These are phyloP conservation scores for Chaitophorus viminalis DNA, from an alignment of 2,888 invertebrate species.

Conservation along the genomic window DNA sequence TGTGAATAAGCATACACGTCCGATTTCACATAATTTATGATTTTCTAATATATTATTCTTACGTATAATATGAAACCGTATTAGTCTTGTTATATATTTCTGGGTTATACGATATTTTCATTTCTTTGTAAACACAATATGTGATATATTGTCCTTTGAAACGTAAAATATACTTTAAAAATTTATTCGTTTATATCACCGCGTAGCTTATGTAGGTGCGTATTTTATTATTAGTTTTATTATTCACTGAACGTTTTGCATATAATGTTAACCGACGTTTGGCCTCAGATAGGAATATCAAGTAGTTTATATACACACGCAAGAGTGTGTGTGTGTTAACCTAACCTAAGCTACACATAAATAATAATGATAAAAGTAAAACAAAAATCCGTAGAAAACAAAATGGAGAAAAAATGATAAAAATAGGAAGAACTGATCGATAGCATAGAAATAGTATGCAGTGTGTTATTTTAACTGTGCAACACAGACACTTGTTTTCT, in stretches of 20 bases:
- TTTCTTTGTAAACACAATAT: too few relatives aligned
- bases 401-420: neutral
- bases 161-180: neutral
- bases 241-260: slow-evolving; percentile 30
- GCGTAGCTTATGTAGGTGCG: neutral
- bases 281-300: slow-evolving; percentile 19
- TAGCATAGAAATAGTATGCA: neutral
- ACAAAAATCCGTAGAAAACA: neutral
- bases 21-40: neutral
- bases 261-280: slow-evolving; percentile 24
- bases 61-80: neutral
- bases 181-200: neutral
- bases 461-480: slow-evolving; percentile 21
- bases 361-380: neutral
- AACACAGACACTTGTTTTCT: neutral
- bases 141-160: too few relatives aligned
- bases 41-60: neutral
- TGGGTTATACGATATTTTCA: too few relatives aligned
- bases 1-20: neutral
- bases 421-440: neutral
- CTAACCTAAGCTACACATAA: neutral
- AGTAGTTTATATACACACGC: neutral
- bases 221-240: slow-evolving; percentile 13
- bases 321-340: neutral
- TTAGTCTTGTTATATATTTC: too few relatives aligned